phyloP scores from a whole-genome alignment of 2,888 invertebrate species.

The Phasia obesa region DNA sequence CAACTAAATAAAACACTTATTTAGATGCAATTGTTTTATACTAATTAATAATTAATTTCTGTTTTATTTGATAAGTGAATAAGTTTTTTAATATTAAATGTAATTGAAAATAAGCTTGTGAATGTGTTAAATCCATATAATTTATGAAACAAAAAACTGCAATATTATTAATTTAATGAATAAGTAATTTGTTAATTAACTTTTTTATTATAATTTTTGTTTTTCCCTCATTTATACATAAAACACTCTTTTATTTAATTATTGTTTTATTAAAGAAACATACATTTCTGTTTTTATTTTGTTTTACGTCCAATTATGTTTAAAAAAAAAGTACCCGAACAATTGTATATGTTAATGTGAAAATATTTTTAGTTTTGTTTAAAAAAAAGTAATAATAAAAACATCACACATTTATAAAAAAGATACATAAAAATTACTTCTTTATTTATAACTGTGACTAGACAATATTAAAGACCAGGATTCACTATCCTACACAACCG shows the following conservation, averaged over 20 bases:
- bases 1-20: too few species aligned
- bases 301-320: constrained; percentile 41
- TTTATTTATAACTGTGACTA: constrained; percentile 8
- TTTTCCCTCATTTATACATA: constrained; percentile 16
- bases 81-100: too few species aligned
- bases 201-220: constrained; percentile 36
- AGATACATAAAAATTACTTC: constrained; percentile 5
- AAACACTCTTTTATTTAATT: constrained; percentile 25
- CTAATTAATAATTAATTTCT: too few species aligned
- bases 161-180: constrained; percentile 53
- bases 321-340: constrained; percentile 43
- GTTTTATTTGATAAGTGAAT: too few species aligned
- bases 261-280: constrained; percentile 28
- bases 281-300: constrained; percentile 47
- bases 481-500: too few species aligned
- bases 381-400: constrained; percentile 59
- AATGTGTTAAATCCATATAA: too few species aligned
- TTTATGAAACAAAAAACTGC: constrained; percentile 44
- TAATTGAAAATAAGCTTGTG: too few species aligned
- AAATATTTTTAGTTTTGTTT: constrained; percentile 54
- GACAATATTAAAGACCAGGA: too few species aligned
- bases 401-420: constrained; percentile 66
- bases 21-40: too few species aligned
- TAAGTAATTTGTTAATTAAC: constrained; percentile 62
- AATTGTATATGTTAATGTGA: constrained; percentile 68